Percentiles rank a stretch among this genome's conserved stretches.
Conservation (phyloP, 2,797 vertebrate species). For the Anolis apletophallus region DNA sequence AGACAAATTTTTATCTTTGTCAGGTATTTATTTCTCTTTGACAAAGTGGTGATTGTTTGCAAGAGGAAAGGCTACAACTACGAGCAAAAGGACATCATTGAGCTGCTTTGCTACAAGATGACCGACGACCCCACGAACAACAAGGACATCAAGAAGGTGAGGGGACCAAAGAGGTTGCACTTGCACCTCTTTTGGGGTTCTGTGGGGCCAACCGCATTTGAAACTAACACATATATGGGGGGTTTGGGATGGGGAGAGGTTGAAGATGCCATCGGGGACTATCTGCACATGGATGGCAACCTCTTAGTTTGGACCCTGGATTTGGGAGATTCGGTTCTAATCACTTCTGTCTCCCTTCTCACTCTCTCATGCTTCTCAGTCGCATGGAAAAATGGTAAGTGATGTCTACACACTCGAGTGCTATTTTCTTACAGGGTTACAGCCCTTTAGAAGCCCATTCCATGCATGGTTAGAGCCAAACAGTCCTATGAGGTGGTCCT, state of each 20-base stretch:
- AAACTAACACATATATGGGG: too few species aligned
- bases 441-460: too few species aligned
- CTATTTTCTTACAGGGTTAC: slow-evolving; percentile 28
- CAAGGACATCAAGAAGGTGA: slow-evolving; percentile 96
- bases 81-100: slow-evolving; percentile 96
- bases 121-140: slow-evolving; percentile 98
- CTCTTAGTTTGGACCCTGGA: not conserved
- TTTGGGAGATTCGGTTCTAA: slow-evolving; percentile 27
- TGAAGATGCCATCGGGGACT: not conserved
- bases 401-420: slow-evolving; percentile 15
- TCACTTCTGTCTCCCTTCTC: slow-evolving; percentile 68
- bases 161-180: not conserved
- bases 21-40: slow-evolving; percentile 98
- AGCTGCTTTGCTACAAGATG: slow-evolving; percentile 95
- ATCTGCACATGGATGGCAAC: not conserved
- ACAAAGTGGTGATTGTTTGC: slow-evolving; percentile 98
- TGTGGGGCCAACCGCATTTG: too few species aligned
- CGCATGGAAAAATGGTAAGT: slow-evolving; percentile 99
- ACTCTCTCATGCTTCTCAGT: slow-evolving; percentile 90
- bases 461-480: not conserved
- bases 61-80: slow-evolving; percentile 96
- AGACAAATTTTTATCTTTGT: slow-evolving; percentile 14
- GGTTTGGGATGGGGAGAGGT: not conserved
- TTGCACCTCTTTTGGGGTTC: too few species aligned
- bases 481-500: not conserved